Evolutionary conservation across 2,797 vertebrate genomes (phyloP), one percentile per base, ranked within the genome.

Genomic region (Lateolabrax maculatus): DNA sequence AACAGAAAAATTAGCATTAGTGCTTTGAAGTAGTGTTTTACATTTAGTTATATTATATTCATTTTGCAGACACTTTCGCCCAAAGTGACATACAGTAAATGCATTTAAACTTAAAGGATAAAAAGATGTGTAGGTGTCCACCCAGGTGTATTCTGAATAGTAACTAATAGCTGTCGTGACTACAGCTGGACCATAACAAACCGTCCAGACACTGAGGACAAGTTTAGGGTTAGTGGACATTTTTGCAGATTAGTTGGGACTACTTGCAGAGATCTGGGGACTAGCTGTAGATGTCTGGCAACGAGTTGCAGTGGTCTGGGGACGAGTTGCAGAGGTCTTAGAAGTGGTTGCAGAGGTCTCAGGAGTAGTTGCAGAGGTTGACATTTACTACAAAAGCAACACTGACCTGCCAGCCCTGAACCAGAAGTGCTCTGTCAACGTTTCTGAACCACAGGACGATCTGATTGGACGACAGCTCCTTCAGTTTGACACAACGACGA

Each of bases 391-490:
- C 34, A 56, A 23, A 39, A n/a, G 31, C 10, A n/a, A 29, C 9
- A 36, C 56, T 6, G 9, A 84, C 85, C 85, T 98, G 97, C 97
- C 97, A 98, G 65, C 97, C 97, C 87, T 98, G 97, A 83, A 98
- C 95, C 78, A 98, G 93, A 84, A 98, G 94, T 3, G 97, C 96
- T 75, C 97, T 96, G 93, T 98, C 97, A 77, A 98, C 97, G 56
- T 96, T 96, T 81, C 97, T 95, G 93, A 98, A 97, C 97, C 97
- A 98, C 64, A 97, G 94, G 86, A 97, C 95, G 86, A 97, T 96
- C 87, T 98, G 97, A 77, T 95, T 96, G 21, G 96, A 95, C 69
- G 95, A 97, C 84, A 98, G 94, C 87, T 97, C 96, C 92, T 97
- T 98, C 81, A 98, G 94, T 72, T 96, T 95, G 89, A 96, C 96